Conservation (phyloP, 2,113 vertebrate genomes). For the Salminus brasiliensis region DNA sequence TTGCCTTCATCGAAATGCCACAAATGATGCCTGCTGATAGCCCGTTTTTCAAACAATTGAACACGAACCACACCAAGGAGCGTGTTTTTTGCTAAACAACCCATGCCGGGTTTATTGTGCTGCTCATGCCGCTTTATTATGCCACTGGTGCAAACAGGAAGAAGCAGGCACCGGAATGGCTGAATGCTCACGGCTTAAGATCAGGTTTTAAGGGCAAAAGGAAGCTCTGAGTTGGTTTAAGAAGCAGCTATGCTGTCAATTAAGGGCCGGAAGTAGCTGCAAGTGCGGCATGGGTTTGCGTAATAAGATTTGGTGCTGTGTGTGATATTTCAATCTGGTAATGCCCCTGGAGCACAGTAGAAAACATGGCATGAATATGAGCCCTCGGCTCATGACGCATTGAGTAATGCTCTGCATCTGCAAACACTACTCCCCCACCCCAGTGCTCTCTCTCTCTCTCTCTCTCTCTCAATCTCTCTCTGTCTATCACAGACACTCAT, state of each 20-base stretch:
- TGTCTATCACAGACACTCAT: background rate
- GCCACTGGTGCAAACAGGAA: background rate
- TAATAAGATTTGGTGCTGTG: conserved; percentile 72
- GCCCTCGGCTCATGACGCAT: conserved; percentile 58
- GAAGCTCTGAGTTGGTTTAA: conserved; percentile 19
- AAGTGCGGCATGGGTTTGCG: conserved; percentile 27
- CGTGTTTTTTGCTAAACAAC: background rate
- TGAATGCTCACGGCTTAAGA: background rate
- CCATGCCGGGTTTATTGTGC: background rate
- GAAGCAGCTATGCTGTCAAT: conserved; percentile 30
- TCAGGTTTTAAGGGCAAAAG: background rate
- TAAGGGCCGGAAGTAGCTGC: conserved; percentile 26
- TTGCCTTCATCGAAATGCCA: background rate
- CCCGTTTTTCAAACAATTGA: background rate
- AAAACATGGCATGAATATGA: conserved; percentile 69
- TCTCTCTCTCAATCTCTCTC: background rate
- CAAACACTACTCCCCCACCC: conserved; percentile 20
- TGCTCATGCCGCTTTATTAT: background rate
- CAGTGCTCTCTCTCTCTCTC: background rate
- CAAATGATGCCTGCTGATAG: background rate
- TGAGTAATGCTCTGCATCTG: conserved; percentile 43
- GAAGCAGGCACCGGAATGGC: background rate
- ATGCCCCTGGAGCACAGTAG: conserved; percentile 60
- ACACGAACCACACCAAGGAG: background rate
- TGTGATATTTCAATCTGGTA: conserved; percentile 73